A percentile compares a stretch with the other conserved stretches of the same genome.
Evolutionary conservation across 2,888 invertebrate species (phyloP).

Genomic region (Nephrotoma appendiculata): DNA sequence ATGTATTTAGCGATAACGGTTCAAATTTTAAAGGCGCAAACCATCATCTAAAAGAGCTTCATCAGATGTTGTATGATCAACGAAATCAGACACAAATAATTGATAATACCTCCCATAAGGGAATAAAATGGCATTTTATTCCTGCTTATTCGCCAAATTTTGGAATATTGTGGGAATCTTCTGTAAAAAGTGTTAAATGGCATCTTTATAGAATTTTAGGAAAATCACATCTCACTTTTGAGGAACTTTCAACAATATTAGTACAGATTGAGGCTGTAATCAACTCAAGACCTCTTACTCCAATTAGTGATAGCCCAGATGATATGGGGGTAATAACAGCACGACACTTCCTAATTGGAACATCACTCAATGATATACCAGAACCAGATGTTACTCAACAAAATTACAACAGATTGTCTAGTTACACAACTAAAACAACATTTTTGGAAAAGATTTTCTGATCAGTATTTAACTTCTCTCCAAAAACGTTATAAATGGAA

Average conservation of each 20-base stretch:
- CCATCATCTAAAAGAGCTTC: neutral
- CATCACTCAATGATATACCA: neutral
- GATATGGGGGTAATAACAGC: neutral
- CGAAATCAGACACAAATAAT: neutral
- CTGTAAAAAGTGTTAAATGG: neutral
- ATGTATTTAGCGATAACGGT: neutral
- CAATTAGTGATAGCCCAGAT: neutral
- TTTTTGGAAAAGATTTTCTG: neutral
- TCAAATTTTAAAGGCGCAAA: neutral
- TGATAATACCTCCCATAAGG: neutral
- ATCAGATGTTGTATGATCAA: neutral
- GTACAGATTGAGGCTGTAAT: no score
- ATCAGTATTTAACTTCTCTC: neutral
- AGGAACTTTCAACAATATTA: no score
- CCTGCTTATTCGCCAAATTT: neutral
- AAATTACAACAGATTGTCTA: no score
- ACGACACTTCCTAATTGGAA: neutral
- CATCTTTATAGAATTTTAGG: neutral
- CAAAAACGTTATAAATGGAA: neutral
- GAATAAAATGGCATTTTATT: neutral
- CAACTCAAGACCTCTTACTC: no score
- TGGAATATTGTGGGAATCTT: neutral
- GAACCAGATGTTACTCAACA: neutral
- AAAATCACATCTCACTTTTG: no score
- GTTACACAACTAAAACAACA: neutral